These are phyloP conservation scores for Cladopsammia gracilis DNA, from an alignment of 64 coral and sea anemone genomes.

Conservation along the genomic window DNA sequence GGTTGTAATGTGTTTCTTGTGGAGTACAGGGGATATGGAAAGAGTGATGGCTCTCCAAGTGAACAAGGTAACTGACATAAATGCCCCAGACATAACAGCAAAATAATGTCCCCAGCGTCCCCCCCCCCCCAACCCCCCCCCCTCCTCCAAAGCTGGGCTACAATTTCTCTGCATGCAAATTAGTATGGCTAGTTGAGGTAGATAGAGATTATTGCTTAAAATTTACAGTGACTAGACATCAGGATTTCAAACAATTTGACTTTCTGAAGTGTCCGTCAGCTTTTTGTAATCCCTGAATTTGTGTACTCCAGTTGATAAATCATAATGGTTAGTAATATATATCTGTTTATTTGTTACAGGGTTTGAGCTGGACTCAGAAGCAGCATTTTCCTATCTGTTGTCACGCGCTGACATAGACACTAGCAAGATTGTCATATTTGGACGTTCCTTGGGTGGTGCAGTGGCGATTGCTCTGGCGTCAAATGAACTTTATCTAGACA, in stretches of 20 bases:
- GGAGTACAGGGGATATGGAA: constrained; percentile 97
- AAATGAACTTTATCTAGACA: constrained; percentile 75
- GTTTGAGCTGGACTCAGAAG: constrained; percentile 88
- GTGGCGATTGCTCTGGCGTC: constrained; percentile 89
- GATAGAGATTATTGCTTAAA: no score
- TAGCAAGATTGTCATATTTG: constrained; percentile 92
- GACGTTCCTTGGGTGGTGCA: constrained; percentile 95
- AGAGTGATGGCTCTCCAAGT: constrained; percentile 96
- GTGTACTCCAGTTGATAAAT: not conserved
- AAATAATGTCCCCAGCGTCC: not conserved
- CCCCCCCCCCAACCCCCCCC: not conserved
- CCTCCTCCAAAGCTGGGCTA: no score
- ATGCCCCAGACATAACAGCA: not conserved
- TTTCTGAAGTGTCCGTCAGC: no score
- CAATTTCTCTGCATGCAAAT: no score
- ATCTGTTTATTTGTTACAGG: constrained; percentile 56
- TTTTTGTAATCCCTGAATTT: no score
- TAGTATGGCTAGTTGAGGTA: no score
- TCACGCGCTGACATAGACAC: constrained; percentile 88
- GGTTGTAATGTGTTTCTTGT: constrained; percentile 96
- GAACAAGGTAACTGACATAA: constrained; percentile 83
- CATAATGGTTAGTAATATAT: not conserved
- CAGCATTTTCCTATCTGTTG: constrained; percentile 90
- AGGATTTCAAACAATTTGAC: no score
- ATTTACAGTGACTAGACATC: no score